Base-by-base conservation (phyloP, 1,140 invertebrate genomes). In the Drosophila parvula region DNA sequence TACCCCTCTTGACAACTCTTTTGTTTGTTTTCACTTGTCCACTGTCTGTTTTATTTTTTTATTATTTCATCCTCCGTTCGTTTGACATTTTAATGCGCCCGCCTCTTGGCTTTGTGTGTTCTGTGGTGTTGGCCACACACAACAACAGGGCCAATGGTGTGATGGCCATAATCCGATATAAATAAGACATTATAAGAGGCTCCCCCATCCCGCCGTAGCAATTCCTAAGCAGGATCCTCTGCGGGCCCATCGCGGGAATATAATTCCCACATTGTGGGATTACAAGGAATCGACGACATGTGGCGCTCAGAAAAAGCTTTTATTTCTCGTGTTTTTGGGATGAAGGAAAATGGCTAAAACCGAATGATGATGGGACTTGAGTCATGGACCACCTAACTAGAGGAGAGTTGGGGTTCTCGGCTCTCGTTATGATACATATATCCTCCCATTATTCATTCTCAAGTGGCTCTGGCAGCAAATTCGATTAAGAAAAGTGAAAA, bases 141-240 rank as follows among this genome's bases (percentile, higher is more conserved):
- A 45, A 63, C 59, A 51, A 45, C 63, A 43, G 74, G 67, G 53
- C 82, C 82, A 83, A 85, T 86, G 78, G 82, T 85, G 82, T 86
- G 82, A 85, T 85, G 80, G 74, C 78, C 69, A 85, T 85, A 85
- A 85, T 85, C 82, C 82, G 82, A 86, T 86, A 85, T 85, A 85
- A 85, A 85, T 85, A 85, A 85, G 82, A 85, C 82, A 85, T 85
- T 85, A 85, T 85, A 85, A 83, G 82, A 76, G 78, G 63, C 62
- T 55, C 55, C 61, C 48, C 63, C 11, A 18, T n/a, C 16, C 8
- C 10, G 9, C 0, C 65, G 4, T 2, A n/a, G 18, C 32, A 27
- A 47, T 51, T 55, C 64, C 61, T 43, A 71, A 70, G 63, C 50
- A 70, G 67, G 67, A 70, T 70, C 67, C 45, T 14, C 62, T 28